phyloP scores from a whole-genome alignment of 1,140 invertebrate species.

The Portunus trituberculatus region DNA sequence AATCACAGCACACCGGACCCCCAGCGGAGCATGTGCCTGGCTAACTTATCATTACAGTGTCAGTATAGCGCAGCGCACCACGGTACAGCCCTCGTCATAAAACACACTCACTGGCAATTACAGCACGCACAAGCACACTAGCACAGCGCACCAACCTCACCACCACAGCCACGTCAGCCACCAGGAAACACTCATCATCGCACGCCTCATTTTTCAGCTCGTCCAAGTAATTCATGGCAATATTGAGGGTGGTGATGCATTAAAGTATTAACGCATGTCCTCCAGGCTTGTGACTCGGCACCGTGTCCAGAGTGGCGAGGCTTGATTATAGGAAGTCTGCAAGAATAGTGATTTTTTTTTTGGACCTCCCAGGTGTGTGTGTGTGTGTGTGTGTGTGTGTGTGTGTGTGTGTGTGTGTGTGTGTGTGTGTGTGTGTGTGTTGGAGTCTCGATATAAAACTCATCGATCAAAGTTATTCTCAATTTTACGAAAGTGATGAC shows the following conservation, averaged over 20 bases:
- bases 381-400: background rate
- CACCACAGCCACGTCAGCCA: background rate
- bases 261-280: constrained; percentile 56
- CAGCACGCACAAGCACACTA: background rate
- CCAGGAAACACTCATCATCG: constrained; percentile 40
- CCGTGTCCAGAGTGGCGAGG: background rate
- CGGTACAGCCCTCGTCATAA: background rate
- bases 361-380: background rate
- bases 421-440: background rate
- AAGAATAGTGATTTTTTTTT: background rate
- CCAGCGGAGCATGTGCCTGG: background rate
- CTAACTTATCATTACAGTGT: background rate
- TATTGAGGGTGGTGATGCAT: constrained; percentile 56
- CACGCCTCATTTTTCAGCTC: constrained; percentile 28
- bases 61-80: background rate
- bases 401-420: background rate
- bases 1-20: background rate
- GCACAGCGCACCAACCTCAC: background rate
- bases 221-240: constrained; percentile 47
- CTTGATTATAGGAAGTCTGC: too few species aligned
- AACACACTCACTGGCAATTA: background rate
- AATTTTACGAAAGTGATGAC: background rate
- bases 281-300: background rate
- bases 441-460: background rate
- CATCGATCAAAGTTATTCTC: background rate